phyloP scores from a whole-genome alignment of 1,140 invertebrate genomes.

The Drosophila suzukii region DNA sequence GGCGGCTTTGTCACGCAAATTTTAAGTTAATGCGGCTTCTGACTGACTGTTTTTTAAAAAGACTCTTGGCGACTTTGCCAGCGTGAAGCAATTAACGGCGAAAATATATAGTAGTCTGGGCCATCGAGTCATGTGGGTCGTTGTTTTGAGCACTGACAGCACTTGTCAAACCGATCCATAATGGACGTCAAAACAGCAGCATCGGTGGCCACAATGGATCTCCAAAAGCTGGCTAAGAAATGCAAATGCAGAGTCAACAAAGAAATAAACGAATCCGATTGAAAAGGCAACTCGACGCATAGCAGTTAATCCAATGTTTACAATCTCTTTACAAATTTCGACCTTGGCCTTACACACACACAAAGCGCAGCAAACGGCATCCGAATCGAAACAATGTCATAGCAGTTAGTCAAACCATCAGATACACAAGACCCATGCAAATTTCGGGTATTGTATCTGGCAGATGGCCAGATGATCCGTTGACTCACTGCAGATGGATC shows the following conservation, averaged over 20 bases:
- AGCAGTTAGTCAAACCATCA: slow-evolving; percentile 59
- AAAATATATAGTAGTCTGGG: slow-evolving; percentile 35
- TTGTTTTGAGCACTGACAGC: slow-evolving; percentile 60
- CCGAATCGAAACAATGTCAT: slow-evolving; percentile 71
- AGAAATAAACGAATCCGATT: slow-evolving; percentile 37
- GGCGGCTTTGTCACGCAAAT: slow-evolving; percentile 76
- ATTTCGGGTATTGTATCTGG: not conserved
- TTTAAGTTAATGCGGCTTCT: slow-evolving; percentile 38
- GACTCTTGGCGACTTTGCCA: slow-evolving; percentile 26
- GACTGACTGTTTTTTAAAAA: not conserved
- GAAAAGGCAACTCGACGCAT: slow-evolving; percentile 50
- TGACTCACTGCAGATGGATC: slow-evolving; percentile 18
- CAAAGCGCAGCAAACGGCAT: slow-evolving; percentile 68
- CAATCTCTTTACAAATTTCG: slow-evolving; percentile 81
- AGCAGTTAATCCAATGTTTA: slow-evolving; percentile 77
- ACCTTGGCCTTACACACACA: slow-evolving; percentile 73
- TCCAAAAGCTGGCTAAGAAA: slow-evolving; percentile 45
- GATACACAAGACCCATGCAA: slow-evolving; percentile 6
- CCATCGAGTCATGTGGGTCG: slow-evolving; percentile 65
- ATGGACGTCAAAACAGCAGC: slow-evolving; percentile 71
- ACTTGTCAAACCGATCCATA: slow-evolving; percentile 80
- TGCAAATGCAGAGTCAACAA: slow-evolving; percentile 70
- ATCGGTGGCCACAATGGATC: slow-evolving; percentile 25
- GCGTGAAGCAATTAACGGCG: slow-evolving; percentile 76
- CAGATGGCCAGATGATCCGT: slow-evolving; percentile 8